Evolutionary conservation across 2,113 vertebrate species (phyloP), one percentile per base, ranked within the genome.

Genomic region (Craseonycteris thonglongyai): DNA sequence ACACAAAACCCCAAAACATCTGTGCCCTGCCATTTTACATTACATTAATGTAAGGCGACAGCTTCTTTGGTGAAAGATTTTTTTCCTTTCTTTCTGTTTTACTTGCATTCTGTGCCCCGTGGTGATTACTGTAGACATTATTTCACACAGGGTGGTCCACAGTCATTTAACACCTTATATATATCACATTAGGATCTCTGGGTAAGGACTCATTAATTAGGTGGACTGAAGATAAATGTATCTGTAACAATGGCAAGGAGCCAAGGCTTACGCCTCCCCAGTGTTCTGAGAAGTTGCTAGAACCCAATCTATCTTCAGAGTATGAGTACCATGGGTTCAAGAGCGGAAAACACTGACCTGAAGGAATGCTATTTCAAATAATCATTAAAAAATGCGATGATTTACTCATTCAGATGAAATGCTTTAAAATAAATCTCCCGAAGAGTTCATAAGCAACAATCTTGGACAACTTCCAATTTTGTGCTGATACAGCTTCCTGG

Each of bases 121-220:
- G 22, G 47, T 81, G 66, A 82, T 88, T 76, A 76, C 61, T 65
- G 26, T 66, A 84, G 54, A 82, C 54, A 91, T 88, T 21, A 21
- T 83, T 47, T 91, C 56, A 88, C 65, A 38, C 13, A 26, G 45
- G 88, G 76, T 93, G 75, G 88, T 79, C 92, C 61, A 81, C 51
- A 94, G 76, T 93, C 92, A 94, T 90, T 97, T 97, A 95, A 93
- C 80, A 95, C 63, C n/a, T 95, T 90, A 76, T 94, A 84, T 90
- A 76, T 94, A 84, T 90, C 63, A 83, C n/a, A 28, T 5, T 68
- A 82, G 69, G 88, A 93, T 97, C 78, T 96, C 79, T 96, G 91
- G 58, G 79, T 96, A 91, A 96, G 95, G 92, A 96, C 80, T 96
- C 82, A 95, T 96, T 97, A 97, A 97, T 97, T 96, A 95, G 78